Base-by-base conservation (phyloP, 2,797 vertebrate genomes). In the Schizopygopsis pylzovi region DNA sequence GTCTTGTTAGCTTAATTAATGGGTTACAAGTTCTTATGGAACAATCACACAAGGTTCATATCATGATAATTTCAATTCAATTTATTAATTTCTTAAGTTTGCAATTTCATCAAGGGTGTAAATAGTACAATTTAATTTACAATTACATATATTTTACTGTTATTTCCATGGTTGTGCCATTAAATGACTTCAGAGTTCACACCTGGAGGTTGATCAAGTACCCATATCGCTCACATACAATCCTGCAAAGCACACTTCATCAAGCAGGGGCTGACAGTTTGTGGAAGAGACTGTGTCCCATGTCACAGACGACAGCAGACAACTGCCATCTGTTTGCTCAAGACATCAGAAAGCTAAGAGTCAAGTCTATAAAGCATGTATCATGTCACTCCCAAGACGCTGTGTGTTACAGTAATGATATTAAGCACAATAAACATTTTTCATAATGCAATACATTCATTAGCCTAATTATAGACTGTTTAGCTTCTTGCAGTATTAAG, bases 161-260 rank as follows among this genome's bases (percentile, higher is more conserved):
- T 39, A 43, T 61, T 75, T 49, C 18, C 45, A 75, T 20, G 45
- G 25, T 3, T 52, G 45, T 49, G 9, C 45, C 49, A 28, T 33
- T 52, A 75, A 76, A 54, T 37, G 49, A 15, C 47, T 76, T 37
- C 47, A 52, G 54, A 65, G 15, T 33, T 63, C 11, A 37, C 59
- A 81, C 20, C 13, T 81, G n/a, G 41, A 79, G 54, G 33, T 71
- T 70, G 22, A 81, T 28, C 6, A 81, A 81, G n/a, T 20, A 76
- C 47, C 20, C 67, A 79, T 18, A 8, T 70, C 68, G 41, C 33
- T 59, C 39, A 54, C 3, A 72, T 47, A 81, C 76, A 80, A 65
- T 37, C 22, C 56, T 63, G 70, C 37, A 79, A 45, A 20, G 68
- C 81, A 82, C 86, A 82, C 81, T 87, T 88, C 81, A 89, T 89